A percentile compares a stretch with the other conserved stretches of the same genome.
These are phyloP conservation scores for Ahaetulla prasina DNA, from an alignment of 2,113 vertebrate species.

Conservation along the genomic window DNA sequence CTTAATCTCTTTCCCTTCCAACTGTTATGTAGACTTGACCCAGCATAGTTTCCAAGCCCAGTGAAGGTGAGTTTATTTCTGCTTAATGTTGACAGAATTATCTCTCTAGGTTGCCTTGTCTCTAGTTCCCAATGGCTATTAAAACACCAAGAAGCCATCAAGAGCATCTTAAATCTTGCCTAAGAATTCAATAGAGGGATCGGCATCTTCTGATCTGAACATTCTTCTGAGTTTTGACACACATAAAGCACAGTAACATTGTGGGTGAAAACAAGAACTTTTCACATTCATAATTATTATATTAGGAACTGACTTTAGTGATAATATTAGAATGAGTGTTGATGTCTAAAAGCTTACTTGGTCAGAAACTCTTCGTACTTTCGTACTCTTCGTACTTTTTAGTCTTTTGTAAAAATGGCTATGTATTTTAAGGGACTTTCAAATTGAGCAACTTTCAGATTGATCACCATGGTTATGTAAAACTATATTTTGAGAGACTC, in stretches of 20 bases:
- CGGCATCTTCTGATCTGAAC: not conserved
- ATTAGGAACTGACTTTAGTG: not conserved
- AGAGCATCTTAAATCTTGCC: not conserved
- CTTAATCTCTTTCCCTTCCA: not conserved
- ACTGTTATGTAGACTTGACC: not conserved
- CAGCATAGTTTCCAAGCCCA: not conserved
- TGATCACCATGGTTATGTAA: not conserved
- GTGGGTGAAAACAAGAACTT: not conserved
- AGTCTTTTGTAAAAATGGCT: not conserved
- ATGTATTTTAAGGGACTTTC: not conserved
- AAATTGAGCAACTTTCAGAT: not conserved
- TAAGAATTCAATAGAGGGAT: not conserved
- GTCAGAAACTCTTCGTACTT: not conserved
- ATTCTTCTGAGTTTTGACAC: not conserved
- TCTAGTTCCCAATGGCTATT: not conserved
- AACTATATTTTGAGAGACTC: not conserved
- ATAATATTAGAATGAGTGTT: not conserved
- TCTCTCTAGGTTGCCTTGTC: not conserved
- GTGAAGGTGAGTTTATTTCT: not conserved
- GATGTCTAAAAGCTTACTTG: not conserved
- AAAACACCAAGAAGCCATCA: not conserved
- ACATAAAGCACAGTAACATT: not conserved
- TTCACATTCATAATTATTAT: not conserved
- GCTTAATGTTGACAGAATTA: too few species aligned
- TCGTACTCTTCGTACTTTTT: not conserved